phyloP scores from a whole-genome alignment of 2,888 invertebrate species.

The Drosophila nr. perissopoda region DNA sequence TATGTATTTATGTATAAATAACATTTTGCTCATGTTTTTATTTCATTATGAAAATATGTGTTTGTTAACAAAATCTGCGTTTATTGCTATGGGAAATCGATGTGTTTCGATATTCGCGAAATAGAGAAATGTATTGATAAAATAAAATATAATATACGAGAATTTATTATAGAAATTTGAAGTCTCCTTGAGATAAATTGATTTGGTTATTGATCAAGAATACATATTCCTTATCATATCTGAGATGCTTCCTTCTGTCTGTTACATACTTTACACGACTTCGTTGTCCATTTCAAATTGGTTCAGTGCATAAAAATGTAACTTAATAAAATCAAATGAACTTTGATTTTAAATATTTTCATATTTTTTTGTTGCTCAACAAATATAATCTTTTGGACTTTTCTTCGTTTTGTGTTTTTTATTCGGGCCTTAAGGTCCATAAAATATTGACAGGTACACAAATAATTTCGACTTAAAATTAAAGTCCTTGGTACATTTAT shows the following conservation, averaged over 20 bases:
- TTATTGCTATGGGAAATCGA: not conserved
- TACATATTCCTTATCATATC: not conserved
- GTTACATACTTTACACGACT: not conserved
- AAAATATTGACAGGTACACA: not conserved
- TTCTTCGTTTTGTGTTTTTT: not conserved
- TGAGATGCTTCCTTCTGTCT: not conserved
- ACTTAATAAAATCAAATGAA: not conserved
- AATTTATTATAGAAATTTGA: not conserved
- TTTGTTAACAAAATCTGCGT: too few species aligned
- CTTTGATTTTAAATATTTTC: not conserved
- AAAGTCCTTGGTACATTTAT: not conserved
- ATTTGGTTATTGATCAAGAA: not conserved
- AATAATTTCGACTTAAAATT: not conserved
- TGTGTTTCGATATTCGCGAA: not conserved
- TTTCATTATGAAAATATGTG: not conserved
- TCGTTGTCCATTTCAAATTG: not conserved
- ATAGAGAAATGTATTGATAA: not conserved
- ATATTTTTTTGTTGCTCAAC: not conserved
- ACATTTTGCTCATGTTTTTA: not conserved
- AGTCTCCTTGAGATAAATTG: not conserved
- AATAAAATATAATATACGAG: not conserved
- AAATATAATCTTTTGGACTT: not conserved
- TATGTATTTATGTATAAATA: too few species aligned
- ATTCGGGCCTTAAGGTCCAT: not conserved
- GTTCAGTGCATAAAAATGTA: not conserved